Conservation (phyloP, 2,797 vertebrate genomes). For the Sylvia borin region DNA sequence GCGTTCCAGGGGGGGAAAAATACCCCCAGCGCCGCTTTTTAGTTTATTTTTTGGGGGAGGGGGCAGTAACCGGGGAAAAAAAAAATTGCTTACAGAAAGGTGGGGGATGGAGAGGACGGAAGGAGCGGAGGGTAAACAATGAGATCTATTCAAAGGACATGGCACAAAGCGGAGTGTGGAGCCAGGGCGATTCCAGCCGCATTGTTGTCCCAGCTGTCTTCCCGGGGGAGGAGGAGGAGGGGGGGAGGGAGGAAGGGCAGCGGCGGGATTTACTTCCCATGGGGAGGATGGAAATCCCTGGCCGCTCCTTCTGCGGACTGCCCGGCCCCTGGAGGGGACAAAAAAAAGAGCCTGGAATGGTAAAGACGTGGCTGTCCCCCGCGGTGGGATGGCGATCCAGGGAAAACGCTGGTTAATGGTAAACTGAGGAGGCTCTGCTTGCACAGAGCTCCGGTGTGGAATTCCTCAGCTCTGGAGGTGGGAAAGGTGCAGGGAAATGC, state of each 20-base stretch:
- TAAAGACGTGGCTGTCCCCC: not conserved
- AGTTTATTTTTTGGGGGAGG: not conserved
- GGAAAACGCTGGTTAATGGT: not conserved
- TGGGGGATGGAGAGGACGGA: conserved; percentile 4
- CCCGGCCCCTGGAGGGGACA: not conserved
- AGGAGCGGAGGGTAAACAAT: conserved; percentile 47
- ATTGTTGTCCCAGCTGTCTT: conserved; percentile 33
- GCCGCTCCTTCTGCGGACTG: not conserved
- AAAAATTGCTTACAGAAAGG: not conserved
- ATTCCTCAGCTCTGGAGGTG: not conserved
- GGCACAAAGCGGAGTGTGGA: conserved; percentile 39
- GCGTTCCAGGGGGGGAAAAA: rapidly evolving
- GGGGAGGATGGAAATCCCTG: not conserved
- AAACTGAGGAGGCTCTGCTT: not conserved
- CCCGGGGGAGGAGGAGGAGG: not conserved
- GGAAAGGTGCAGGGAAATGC: not conserved
- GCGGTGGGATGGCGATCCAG: not conserved
- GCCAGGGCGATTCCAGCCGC: conserved; percentile 18
- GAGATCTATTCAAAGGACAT: conserved; percentile 41
- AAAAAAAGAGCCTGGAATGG: not conserved
- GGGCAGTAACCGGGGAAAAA: not conserved
- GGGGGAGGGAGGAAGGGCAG: not conserved
- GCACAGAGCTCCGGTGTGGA: not conserved
- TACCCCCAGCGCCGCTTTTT: not conserved
- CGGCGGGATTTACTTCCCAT: not conserved